Evolutionary conservation across 2,888 invertebrate genomes (phyloP), one percentile per base, ranked within the genome.

Genomic region (Eilema depressum): DNA sequence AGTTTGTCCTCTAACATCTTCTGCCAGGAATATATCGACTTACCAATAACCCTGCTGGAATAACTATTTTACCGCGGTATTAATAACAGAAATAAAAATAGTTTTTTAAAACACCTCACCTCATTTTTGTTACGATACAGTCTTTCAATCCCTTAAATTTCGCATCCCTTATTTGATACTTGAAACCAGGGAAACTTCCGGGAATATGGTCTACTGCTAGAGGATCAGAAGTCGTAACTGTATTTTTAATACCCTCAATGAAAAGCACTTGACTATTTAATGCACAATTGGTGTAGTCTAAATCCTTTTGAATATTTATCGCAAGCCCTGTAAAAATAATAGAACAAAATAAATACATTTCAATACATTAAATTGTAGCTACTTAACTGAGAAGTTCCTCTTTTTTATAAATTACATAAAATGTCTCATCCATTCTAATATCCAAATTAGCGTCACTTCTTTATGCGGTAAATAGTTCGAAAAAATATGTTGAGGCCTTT

Each of bases 211-310:
- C 62, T 23, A 53, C 11, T 53, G 7, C 4, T n/a, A 68, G 47
- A 14, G 61, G 61, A 12, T 68, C 67, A 14, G 67, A 68, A 17
- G 62, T 53, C 23, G 14, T 25, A 17, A 68, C 67, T 23, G 41
- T 30, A 33, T 68, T 47, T 62, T 53, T 8, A 41, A 68, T 53
- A 4, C 67, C 61, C 3, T 30, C 17, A 26, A 61, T 62, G 17
- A 68, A 67, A 61, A 17, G 17, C 14, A 0, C 41, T 33, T 53
- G 61, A 12, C 17, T 41, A 17, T 41, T 28, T 10, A 30, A n/a
- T 30, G 26, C 47, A 30, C 53, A 53, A 30, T 23, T 47, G 23
- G 61, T 62, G 8, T 23, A 68, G 14, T 47, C 53, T 5, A 62
- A 7, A 17, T 53, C 61, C 26, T 61, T 26, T 30, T 53, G 14